Evolutionary conservation across 2,888 invertebrate species (phyloP), one percentile per base, ranked within the genome.

Genomic region (Coleophora deauratella): DNA sequence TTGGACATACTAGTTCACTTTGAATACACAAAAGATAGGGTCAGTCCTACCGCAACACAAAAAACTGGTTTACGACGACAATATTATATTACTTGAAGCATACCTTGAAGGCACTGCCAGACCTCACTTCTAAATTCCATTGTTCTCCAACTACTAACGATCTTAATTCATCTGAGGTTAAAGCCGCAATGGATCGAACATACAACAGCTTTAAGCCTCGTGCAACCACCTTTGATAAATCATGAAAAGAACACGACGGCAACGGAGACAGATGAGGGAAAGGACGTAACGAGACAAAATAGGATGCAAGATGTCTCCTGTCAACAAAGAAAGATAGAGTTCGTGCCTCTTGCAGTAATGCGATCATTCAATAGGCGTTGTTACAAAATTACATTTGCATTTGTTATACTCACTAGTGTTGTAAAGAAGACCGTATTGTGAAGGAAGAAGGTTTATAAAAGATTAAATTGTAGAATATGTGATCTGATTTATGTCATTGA

Each of bases 281-380:
- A 14, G 21, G 36, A 38, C 32, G 15, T 28, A 33, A 37, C 30
- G 36, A 36, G 49, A 38, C 32, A 41, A 47, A 62, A 50, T 54
- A 47, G 46, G 64, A 61, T 45, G 42, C 43, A 47, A 40, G 38
- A 38, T 27, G 34, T 34, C 28, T 35, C 28, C n/a, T 73, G 66
- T 72, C 73, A 71, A 74, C 73, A 76, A 72, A 73, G 67, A 73
- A 65, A 65, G 64, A 72, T 68, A 68, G 62, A 62, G 63, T 66
- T 67, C 72, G 67, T 68, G 72, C 65, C 65, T 67, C 72, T 66
- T 68, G 72, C 65, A 62, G 67, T 72, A 72, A 75, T 71, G 66
- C 74, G 74, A 72, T 62, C 66, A 68, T 62, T 75, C 66, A 75
- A 77, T 76, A 67, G 68, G 64, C 61, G 59, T 52, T 51, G 56